Base-by-base conservation (phyloP, 2,888 invertebrate species). In the Zele albiditarsus region DNA sequence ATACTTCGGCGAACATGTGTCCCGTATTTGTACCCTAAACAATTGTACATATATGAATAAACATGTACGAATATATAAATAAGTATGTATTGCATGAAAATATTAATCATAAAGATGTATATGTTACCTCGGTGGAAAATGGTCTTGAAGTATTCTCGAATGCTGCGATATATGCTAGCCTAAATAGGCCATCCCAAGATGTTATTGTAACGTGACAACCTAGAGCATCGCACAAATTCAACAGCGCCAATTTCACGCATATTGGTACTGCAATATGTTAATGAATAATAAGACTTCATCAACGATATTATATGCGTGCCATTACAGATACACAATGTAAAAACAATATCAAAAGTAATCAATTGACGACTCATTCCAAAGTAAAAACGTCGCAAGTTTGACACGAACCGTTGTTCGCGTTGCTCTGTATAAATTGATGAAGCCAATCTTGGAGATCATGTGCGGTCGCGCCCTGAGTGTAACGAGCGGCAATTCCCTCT, bases 171-270 rank as follows among this genome's bases (percentile, higher is more conserved):
- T 92, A 88, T 23, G 91, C 91, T 70, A 90, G 80, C 77, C 92
- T 88, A 82, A 92, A 92, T 72, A 91, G 91, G 85, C 94, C 93
- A 87, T 96, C 96, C 96, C 96, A 96, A 14, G 93, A 93, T 10
- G 95, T 95, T n/a, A 93, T 92, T 0, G 94, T 93, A 0, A 95
- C 94, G 81, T 95, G 95, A 73, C 94, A 94, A 2, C 95, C 94
- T 67, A 96, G 89, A 25, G 94, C 94, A 84, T 96, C 96, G 1
- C 94, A 94, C 74, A 96, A 90, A 85, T 93, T 94, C 80, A 94
- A 92, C 63, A 96, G 85, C 0, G 95, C 93, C 1, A 95, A 94
- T 77, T 93, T 89, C 62, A 95, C 92, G 67, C 94, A 91, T 46
- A 93, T 92, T 0, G 95, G 94, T 53, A 94, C 92, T 88, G 67